Conservation (phyloP, 2,888 invertebrate genomes). For the Seira ritae region DNA sequence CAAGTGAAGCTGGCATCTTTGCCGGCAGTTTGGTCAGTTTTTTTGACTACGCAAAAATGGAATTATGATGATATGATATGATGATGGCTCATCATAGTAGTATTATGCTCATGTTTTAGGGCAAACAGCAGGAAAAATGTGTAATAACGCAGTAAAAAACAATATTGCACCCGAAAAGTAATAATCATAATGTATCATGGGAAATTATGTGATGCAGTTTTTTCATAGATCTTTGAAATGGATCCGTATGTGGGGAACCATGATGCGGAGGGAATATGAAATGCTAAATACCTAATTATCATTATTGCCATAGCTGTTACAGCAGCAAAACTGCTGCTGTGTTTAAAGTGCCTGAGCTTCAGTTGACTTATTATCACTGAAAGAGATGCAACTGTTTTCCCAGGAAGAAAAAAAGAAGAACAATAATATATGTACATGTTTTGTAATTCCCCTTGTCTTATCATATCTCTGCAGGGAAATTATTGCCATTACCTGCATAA, state of each 20-base stretch:
- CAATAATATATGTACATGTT: background rate
- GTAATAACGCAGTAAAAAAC: no score
- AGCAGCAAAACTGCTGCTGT: no score
- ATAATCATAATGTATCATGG: no score
- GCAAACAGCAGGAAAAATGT: constrained; percentile 25
- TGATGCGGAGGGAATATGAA: background rate
- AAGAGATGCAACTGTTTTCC: background rate
- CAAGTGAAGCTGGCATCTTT: constrained; percentile 47
- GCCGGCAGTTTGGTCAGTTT: constrained; percentile 63
- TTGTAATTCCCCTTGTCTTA: background rate
- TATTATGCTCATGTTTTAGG: constrained; percentile 39
- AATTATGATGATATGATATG: no score
- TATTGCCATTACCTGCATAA: background rate
- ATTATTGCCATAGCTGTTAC: no score
- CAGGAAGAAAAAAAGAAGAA: background rate
- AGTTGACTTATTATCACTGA: background rate
- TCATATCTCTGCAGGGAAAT: background rate
- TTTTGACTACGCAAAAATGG: background rate
- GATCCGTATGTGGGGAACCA: background rate
- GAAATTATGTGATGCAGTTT: no score
- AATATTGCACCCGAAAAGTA: constrained; percentile 35
- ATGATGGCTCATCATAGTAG: background rate
- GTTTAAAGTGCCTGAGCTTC: no score
- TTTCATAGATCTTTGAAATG: no score
- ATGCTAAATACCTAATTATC: background rate